Base-by-base conservation (phyloP, 2,113 vertebrate genomes). In the Neomonachus schauinslandi region DNA sequence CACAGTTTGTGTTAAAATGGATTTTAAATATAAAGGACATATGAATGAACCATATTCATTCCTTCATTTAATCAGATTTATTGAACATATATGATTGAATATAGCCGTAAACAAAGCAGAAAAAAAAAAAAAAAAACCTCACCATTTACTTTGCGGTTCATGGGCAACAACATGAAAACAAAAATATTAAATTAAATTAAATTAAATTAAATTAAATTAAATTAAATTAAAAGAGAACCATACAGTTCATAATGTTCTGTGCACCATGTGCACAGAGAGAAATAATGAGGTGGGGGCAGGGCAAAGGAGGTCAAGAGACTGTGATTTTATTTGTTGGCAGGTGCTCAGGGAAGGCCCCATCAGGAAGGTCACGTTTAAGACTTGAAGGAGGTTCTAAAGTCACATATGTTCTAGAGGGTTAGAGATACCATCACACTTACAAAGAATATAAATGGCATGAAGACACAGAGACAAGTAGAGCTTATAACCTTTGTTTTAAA, bases 261-360 rank as follows among this genome's bases (percentile, higher is more conserved):
- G 72, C 24, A 74, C 33, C 14, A 24, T 76, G 3, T 0, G 0
- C 9, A 9, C 65, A 33, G 31, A 26, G 26, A 57, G 31, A 14
- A 36, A 33, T n/a, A 59, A 67, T 8, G 10, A 53, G 26, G 31
- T 7, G 1, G 15, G 7, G 21, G 19, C 0, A 1, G 4, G 3
- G 10, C 22, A 59, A 10, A 69, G 21, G 16, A 61, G 22, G 36
- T 49, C n/a, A 28, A 71, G 2, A 4, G 10, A 12, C 13, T 9
- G 28, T 22, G 5, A 1, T 0, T 7, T 5, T 79, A 11, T 31
- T 65, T 83, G 46, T 4, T 31, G 16, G 1, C 46, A 22, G 4
- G 2, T 42, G 7, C 7, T 16, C 8, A 72, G 49, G 12, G 18
- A 18, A 24, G 18, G 4, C 15, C 22, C 22, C 0, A 33, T 1